A percentile compares a stretch with the other conserved stretches of the same genome.
Conservation (phyloP, 2,113 vertebrate species). For the Alectura lathami region DNA sequence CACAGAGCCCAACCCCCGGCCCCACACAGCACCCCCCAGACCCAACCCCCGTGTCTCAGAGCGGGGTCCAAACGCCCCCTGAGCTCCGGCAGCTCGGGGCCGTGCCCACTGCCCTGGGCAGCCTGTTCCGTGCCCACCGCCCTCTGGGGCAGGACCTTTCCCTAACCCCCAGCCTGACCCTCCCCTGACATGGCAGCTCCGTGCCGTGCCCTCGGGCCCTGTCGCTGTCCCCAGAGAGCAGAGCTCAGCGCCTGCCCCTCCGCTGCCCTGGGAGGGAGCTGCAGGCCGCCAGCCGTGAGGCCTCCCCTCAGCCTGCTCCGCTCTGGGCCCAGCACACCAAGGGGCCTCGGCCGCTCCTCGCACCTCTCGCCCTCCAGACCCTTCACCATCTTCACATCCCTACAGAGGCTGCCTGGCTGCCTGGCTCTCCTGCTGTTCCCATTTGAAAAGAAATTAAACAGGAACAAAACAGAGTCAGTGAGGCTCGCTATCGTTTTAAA, state of each 20-base stretch:
- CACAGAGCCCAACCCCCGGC: neutral
- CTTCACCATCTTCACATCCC: neutral
- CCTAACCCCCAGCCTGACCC: too few species aligned
- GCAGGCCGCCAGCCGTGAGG: too few species aligned
- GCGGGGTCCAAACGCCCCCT: neutral
- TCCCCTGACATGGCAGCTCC: neutral
- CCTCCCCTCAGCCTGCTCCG: too few species aligned
- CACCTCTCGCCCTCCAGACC: neutral
- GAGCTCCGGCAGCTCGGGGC: too few species aligned
- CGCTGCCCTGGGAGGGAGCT: too few species aligned
- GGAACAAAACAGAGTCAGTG: neutral
- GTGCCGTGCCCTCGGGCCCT: too few species aligned
- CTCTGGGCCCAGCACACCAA: too few species aligned
- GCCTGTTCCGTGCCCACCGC: neutral
- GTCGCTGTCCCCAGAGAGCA: too few species aligned
- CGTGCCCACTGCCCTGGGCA: too few species aligned
- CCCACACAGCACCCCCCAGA: neutral
- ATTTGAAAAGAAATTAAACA: neutral
- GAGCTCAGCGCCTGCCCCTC: too few species aligned
- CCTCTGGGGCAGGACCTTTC: neutral
- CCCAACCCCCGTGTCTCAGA: neutral
- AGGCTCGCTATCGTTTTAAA: neutral
- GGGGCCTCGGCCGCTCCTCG: neutral
- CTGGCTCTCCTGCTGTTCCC: rapidly evolving
- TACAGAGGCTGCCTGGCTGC: neutral